A percentile compares a stretch with the other conserved stretches of the same genome.
These are phyloP conservation scores for Habropoda laboriosa DNA, from an alignment of 1,140 invertebrate genomes.

Conservation along the genomic window DNA sequence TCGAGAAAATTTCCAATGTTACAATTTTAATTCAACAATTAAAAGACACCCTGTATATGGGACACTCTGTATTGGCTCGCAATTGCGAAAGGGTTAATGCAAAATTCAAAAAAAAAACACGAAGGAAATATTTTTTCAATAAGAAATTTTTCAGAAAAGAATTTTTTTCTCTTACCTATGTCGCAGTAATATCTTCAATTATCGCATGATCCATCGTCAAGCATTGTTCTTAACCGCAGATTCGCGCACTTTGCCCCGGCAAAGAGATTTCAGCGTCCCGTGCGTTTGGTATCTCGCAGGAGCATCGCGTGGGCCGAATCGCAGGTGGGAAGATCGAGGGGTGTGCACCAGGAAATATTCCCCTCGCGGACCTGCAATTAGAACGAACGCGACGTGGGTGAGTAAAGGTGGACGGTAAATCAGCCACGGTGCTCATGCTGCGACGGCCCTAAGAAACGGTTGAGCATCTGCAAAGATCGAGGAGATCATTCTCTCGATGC, in stretches of 20 bases:
- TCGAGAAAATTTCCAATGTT: too few species aligned
- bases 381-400: conserved; percentile 77
- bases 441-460: conserved; percentile 60
- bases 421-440: conserved; percentile 70
- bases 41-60: too few species aligned
- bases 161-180: too few species aligned
- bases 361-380: conserved; percentile 75
- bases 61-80: too few species aligned
- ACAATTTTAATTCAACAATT: too few species aligned
- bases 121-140: too few species aligned
- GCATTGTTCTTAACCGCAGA: background rate
- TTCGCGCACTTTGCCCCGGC: background rate
- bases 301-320: conserved; percentile 54
- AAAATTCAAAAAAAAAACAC: too few species aligned
- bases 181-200: background rate
- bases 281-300: conserved; percentile 20
- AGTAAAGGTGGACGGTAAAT: conserved; percentile 76
- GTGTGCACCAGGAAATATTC: conserved; percentile 65
- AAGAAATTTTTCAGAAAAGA: too few species aligned
- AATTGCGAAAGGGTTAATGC: too few species aligned
- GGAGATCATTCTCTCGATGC: background rate
- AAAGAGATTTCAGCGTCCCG: background rate
- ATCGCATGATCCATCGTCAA: background rate
- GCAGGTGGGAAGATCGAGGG: conserved; percentile 53
- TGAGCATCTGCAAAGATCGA: conserved; percentile 3